Evolutionary conservation across 2,797 vertebrate genomes (phyloP), one percentile per base, ranked within the genome.

Genomic region (Scolopax rusticola): DNA sequence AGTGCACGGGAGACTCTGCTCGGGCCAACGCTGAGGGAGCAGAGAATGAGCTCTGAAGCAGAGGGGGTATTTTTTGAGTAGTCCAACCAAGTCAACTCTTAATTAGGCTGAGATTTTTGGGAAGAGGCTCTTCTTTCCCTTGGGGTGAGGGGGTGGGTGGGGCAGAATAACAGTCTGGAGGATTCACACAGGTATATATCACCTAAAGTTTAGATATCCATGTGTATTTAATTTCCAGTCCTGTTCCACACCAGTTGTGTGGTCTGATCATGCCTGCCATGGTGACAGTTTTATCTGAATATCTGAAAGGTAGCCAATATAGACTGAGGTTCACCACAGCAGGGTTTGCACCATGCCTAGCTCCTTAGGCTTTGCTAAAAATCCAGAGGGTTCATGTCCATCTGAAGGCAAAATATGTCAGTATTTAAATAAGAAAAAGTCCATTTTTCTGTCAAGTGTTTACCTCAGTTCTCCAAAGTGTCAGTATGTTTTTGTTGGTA

Each of bases 1-100:
- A 14, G 25, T 3, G 24, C 1, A 0, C 0, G 1, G 65, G 28
- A 50, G 10, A 20, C 18, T 47, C 32, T 5, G 5, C 4, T 59
- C 53, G 15, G 54, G 40, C 6, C 12, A 11, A 25, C 40, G 28
- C 14, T 53, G 43, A 81, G 53, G 57, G 19, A 87, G n/a, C 17
- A 64, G 4, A 10, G 14, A 60, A 73, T 59, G 45, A 73, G 6
- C n/a, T 54, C 20, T 61, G 15, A 76, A 82, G 9, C 15, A 71
- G 13, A 33, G 4, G 41, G 15, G 12, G 7, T 57, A 27, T 32
- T 78, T 83, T 87, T 54, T 36, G 18, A 51, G 21, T 65, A 76
- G 73, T 28, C 33, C 36, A 63, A 32, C 24, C 14, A 54, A 69
- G 18, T 12, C 19, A 27, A 13, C 25, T 87, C 16, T 82, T 33